Evolutionary conservation across 2,888 invertebrate species (phyloP), one percentile per base, ranked within the genome.

Genomic region (Hedychridium roseum): DNA sequence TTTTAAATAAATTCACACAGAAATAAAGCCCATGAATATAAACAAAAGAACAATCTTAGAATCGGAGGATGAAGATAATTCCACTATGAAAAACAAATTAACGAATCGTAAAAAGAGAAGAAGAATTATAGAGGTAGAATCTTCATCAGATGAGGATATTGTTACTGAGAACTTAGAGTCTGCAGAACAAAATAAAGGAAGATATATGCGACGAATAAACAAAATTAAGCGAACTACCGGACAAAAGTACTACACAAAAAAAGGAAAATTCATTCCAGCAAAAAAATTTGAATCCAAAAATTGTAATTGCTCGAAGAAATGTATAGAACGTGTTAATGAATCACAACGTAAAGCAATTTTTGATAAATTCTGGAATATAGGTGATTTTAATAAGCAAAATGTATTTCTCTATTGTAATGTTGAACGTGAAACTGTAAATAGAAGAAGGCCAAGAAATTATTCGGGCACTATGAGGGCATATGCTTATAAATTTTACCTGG

Each of bases 361-460:
- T 44, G 36, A 35, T 31, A 54, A 54, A 32, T 54, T 54, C 40
- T 48, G 50, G 50, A 40, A 38, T 36, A 37, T 54, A 35, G 49
- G 31, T 30, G 40, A 28, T n/a, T 6, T 28, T 28, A 28, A 7
- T 28, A 28, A 28, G 28, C 28, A 49, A 49, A 46, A 54, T 45
- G 12, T 52, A 40, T 54, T 54, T 40, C 27, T 50, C 2, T 20
- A 36, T 35, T 21, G 30, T 27, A 26, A 14, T 32, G 50, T 54
- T 42, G 21, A 50, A 42, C 40, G 46, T 26, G 28, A 50, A 50
- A 41, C 38, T 39, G 35, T 39, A 5, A 49, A 53, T 41, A 38
- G 43, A 39, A 41, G 32, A 41, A 11, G 50, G 14, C 45, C 45
- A 27, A 49, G 41, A 43, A 43, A 43, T 35, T 6, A 43, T 43